Evolutionary conservation across 2,888 invertebrate genomes (phyloP).

Genomic region (Athalia cordata): DNA sequence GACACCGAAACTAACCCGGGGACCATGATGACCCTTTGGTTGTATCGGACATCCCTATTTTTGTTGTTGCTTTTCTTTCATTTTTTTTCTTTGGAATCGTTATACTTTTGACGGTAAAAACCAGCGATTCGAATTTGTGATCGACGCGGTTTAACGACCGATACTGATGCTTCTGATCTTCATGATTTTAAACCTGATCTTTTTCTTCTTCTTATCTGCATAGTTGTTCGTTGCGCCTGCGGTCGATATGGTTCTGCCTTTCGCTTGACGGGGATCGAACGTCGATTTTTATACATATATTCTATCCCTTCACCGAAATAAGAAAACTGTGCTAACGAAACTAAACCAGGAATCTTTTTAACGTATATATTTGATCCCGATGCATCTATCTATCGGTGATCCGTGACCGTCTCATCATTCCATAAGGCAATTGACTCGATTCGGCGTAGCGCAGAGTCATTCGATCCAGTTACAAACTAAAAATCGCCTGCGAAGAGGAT

Average conservation of each 20-base stretch:
- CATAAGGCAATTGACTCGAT: constrained; percentile 33
- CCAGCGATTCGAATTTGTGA: constrained; percentile 29
- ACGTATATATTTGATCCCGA: too few relatives aligned
- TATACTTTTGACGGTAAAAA: constrained; percentile 10
- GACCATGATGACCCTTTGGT: not conserved
- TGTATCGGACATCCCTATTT: not conserved
- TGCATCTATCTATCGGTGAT: not conserved
- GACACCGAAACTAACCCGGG: constrained; percentile 22
- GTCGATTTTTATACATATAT: too few relatives aligned
- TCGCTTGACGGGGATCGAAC: too few relatives aligned
- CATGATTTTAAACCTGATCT: too few relatives aligned
- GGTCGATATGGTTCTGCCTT: too few relatives aligned
- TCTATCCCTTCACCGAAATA: too few relatives aligned
- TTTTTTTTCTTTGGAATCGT: too few relatives aligned
- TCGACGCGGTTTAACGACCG: not conserved
- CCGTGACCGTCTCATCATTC: constrained; percentile 40
- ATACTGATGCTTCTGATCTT: too few relatives aligned
- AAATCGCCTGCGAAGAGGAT: not conserved
- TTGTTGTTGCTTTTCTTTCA: too few relatives aligned
- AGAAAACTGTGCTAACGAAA: too few relatives aligned
- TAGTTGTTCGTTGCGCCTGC: not conserved
- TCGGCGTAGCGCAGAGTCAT: constrained; percentile 41
- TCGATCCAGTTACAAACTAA: constrained; percentile 3
- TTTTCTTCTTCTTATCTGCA: constrained; percentile 47
- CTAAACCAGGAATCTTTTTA: too few relatives aligned